Base-by-base conservation (phyloP, 2,113 vertebrate genomes). In the Harpagus bidentatus region DNA sequence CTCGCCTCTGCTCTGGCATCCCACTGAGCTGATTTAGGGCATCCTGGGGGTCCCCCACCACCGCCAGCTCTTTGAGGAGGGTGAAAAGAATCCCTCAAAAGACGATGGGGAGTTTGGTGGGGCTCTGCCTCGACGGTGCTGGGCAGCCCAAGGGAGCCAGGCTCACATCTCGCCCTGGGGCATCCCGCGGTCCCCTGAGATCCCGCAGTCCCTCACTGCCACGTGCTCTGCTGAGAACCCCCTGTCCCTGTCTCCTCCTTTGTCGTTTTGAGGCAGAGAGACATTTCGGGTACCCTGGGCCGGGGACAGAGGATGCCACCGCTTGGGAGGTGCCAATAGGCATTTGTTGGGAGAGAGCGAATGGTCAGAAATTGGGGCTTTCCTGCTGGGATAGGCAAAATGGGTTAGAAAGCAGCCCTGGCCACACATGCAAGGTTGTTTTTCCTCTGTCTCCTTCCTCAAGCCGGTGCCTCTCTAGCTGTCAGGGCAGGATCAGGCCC, bases 101-200 rank as follows among this genome's bases (percentile, higher is more conserved):
- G 13, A 7, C 0, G 0, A 42, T 1, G 28, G 21, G 61, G 73
- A 59, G 16, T 40, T 70, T 56, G 80, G 3, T 16, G 34, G 31
- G 32, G 36, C 6, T 88, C 32, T 90, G 48, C 11, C n/a, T 63
- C 9, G 6, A 9, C 1, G 3, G 47, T 7, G 0, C 11, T 10
- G 2, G 23, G 71, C 81, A 86, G 76, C 31, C 48, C 84, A 29
- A 42, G 58, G 67, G 50, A 63, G 10, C 17, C 38, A 21, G 63
- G 77, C 26, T 88, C 11, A 0, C 2, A 1, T 32, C 50, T 62
- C 7, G 0, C 17, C 52, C 70, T 4, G 2, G 3, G 3, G 65
- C 11, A 1, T 3, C 14, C 42, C 4, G 1, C n/a, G 8, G 7
- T 45, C 19, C 38, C 77, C 72, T 13, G 53, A 84, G 45, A 15